A percentile compares a stretch with the other conserved stretches of the same genome.
phyloP scores from a whole-genome alignment of 2,797 vertebrate genomes.

The Enteromius fasciolatus region DNA sequence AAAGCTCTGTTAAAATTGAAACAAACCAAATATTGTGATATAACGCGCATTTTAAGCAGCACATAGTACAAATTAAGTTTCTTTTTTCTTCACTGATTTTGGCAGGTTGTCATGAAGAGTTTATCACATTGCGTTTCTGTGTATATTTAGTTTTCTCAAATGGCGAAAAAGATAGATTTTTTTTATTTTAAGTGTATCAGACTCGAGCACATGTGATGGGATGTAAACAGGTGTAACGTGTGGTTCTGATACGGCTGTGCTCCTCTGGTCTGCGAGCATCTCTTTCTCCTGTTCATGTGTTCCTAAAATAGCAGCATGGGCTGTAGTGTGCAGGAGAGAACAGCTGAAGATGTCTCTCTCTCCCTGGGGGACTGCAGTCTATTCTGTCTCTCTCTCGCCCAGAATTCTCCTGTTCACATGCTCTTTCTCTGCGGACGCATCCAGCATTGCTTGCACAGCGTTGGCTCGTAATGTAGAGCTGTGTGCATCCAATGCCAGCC shows the following conservation, averaged over 20 bases:
- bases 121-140: no score
- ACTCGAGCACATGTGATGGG: background rate
- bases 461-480: background rate
- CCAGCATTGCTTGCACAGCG: background rate
- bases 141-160: no score
- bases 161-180: no score
- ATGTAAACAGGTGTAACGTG: background rate
- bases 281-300: conserved; percentile 10
- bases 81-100: no score
- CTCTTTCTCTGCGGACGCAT: background rate
- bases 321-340: conserved; percentile 9
- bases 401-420: conserved; percentile 2
- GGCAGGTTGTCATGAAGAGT: no score
- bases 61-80: no score
- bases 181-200: no score
- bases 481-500: background rate
- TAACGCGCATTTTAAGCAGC: no score
- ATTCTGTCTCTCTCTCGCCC: conserved; percentile 30
- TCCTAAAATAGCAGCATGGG: conserved; percentile 39
- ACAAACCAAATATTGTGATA: no score
- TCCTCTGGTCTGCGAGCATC: background rate
- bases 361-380: conserved; percentile 19
- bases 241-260: background rate
- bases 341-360: conserved; percentile 33
- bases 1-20: no score